These are phyloP conservation scores for Myotis vivesi DNA, from an alignment of 2,797 vertebrate genomes.

Conservation along the genomic window DNA sequence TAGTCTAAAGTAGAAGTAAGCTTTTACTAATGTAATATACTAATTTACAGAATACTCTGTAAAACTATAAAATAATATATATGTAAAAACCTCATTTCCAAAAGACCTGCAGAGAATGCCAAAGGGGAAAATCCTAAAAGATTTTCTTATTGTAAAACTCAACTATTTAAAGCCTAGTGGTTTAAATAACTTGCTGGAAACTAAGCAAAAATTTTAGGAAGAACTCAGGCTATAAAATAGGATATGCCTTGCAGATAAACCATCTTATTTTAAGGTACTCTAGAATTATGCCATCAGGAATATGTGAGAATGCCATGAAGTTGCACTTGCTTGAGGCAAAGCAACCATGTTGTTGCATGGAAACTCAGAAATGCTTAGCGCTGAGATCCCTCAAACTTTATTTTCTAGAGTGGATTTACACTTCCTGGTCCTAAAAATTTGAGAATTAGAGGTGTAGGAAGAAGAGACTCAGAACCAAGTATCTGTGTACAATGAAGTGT, in stretches of 20 bases:
- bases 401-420: not conserved
- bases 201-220: not conserved
- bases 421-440: not conserved
- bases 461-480: not conserved
- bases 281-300: not conserved
- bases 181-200: not conserved
- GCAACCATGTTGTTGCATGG: not conserved
- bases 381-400: not conserved
- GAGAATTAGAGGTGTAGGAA: not conserved
- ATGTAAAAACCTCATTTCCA: constrained; percentile 23
- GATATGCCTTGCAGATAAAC: not conserved
- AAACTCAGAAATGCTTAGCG: not conserved
- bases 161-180: constrained; percentile 17
- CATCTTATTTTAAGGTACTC: not conserved
- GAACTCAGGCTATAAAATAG: not conserved
- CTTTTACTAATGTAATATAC: not conserved
- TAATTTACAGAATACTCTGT: not conserved
- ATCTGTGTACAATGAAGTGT: not conserved
- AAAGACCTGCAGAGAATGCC: not conserved
- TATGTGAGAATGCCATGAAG: not conserved
- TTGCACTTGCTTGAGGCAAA: not conserved
- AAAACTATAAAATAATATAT: not conserved
- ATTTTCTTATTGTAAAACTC: not conserved
- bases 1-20: not conserved
- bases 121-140: not conserved